Evolutionary conservation across 2,888 invertebrate genomes (phyloP), one percentile per base, ranked within the genome.

Genomic region (Caenorhabditis sp.): DNA sequence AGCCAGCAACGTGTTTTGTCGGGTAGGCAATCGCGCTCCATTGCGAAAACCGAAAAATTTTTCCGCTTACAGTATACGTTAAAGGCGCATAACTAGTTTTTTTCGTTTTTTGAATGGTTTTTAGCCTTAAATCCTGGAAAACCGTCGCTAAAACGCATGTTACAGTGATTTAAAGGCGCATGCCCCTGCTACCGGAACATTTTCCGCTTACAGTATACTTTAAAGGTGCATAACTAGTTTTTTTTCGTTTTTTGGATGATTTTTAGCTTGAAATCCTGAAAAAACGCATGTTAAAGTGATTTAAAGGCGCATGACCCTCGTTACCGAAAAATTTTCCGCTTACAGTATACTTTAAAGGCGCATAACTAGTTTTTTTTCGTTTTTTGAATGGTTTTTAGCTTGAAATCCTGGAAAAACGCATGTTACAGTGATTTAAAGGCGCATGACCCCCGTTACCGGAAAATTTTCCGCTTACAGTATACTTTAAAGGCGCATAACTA

Each of bases 1-100:
- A 41, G 43, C 39, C 11, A 46, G 32, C 11, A 27, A 72, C 41
- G 35, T 72, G 15, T 72, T 62, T 20, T 72, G 71, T 46, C 48
- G 66, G 58, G 66, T 68, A 24, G 39, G 56, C 35, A 24, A 20
- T 11, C 2, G 1, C 8, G 5, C 15, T 15, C 9, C 8, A 27
- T 2, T 27, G 2, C 2, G 4, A 24, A 45, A 9, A 45, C 2
- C 13, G 22, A 6, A 11, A n/a, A 17, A 15, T 48, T 22, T 41
- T 17, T n/a, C n/a, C n/a, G n/a, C n/a, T n/a, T n/a, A n/a, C n/a
- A n/a, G n/a, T n/a, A n/a, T n/a, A 17, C 17, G 2, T n/a, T 24
- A 26, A n/a, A n/a, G n/a, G n/a, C n/a, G n/a, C n/a, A n/a, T n/a
- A n/a, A n/a, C n/a, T n/a, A n/a, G n/a, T n/a, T n/a, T n/a, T n/a